Conservation (phyloP, 1,140 invertebrate genomes). For the Zaprionus lachaisei region DNA sequence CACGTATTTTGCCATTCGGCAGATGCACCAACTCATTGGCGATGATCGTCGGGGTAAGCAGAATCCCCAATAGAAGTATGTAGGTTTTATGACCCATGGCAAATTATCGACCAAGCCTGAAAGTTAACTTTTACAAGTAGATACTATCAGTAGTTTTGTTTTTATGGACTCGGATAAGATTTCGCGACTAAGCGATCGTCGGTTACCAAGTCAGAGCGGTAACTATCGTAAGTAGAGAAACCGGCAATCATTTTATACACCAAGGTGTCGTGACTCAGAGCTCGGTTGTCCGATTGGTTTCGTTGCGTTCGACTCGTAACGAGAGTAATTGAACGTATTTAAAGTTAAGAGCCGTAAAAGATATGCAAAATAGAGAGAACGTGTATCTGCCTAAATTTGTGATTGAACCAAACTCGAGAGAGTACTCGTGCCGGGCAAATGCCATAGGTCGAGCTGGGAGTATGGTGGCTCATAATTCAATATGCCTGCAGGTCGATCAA, state of each 20-base stretch:
- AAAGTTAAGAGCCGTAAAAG: background rate
- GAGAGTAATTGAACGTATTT: background rate
- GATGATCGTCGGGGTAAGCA: background rate
- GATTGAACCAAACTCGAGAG: background rate
- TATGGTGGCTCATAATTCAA: constrained; percentile 19
- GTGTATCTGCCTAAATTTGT: background rate
- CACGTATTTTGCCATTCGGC: constrained; percentile 78
- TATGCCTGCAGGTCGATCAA: constrained; percentile 10
- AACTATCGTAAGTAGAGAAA: background rate
- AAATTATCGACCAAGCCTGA: background rate
- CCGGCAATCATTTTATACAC: background rate
- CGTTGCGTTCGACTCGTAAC: background rate
- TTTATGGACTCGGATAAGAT: background rate
- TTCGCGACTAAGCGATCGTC: background rate
- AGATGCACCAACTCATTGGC: constrained; percentile 41
- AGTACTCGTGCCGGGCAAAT: background rate
- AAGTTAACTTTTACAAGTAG: background rate
- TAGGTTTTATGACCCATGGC: background rate
- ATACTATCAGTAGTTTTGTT: background rate
- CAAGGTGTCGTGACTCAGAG: background rate
- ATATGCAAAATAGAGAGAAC: background rate
- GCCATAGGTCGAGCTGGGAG: background rate
- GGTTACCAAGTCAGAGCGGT: background rate
- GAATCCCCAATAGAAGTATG: background rate
- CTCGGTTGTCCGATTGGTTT: background rate